Evolutionary conservation across 2,113 vertebrate species (phyloP), one percentile per base, ranked within the genome.

Genomic region (Paratilapia polleni): DNA sequence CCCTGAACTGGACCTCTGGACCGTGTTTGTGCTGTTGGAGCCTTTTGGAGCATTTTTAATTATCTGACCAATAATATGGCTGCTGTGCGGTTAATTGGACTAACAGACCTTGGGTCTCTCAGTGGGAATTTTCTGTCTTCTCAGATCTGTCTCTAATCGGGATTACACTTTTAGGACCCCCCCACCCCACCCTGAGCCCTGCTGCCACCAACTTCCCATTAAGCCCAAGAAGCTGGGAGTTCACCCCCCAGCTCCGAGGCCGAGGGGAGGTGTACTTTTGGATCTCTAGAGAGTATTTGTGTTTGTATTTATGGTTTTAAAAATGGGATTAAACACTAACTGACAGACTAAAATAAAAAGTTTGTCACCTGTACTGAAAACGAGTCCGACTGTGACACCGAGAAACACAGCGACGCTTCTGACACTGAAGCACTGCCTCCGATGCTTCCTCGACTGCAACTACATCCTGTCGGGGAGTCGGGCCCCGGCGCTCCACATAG

Each of bases 401-500:
- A 61, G 9, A 89, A 89, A n/a, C 78, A 54, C n/a, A 54, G 6
- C 0, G 88, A 47, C 0, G 54, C 47, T 6, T 83, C 78, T 0
- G 86, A 81, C 56, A 11, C 26, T 43, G 26, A 11, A 0, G 68
- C 10, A 3, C 88, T 62, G 19, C 86, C 80, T 10, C 83, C 64
- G 13, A 70, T 15, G n/a, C 87, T 88, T 52, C 82, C 87, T 6
- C 89, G 66, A 3, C 91, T 92, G 85, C 89, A 93, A 17, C 83
- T 87, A 4, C 78, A 83, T 31, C 90, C 75, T 2, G 87, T 57
- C 1, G 93, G 94, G 14, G 95, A 96, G 77, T 92, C 89, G 0
- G 92, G 91, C 14, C 86, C 89, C 4, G 88, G 81, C 1, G 66
- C 86, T 41, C 91, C 87, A 12, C 94, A 92, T 82, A 94, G 91